These are phyloP conservation scores for Tapera naevia DNA, from an alignment of 2,797 vertebrate genomes.

Conservation along the genomic window DNA sequence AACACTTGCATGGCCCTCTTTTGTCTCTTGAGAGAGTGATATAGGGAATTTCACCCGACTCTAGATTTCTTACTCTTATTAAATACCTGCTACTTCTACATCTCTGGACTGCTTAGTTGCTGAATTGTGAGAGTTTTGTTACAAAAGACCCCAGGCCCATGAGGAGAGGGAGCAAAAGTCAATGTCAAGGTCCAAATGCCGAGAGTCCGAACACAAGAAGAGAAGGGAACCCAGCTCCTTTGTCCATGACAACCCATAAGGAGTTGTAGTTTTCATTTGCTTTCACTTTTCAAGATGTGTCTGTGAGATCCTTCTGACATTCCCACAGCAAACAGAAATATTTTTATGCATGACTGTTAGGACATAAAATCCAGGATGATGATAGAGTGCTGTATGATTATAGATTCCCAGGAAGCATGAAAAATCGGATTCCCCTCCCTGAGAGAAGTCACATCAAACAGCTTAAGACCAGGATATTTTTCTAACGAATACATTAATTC, in stretches of 20 bases:
- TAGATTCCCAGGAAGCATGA: neutral
- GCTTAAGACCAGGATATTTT: neutral
- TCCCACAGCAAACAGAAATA: neutral
- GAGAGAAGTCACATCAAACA: neutral
- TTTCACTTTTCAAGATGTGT: neutral
- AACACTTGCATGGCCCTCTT: rapidly evolving
- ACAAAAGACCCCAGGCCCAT: rapidly evolving
- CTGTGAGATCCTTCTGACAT: neutral
- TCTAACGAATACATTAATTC: neutral
- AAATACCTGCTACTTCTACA: neutral
- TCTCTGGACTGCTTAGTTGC: neutral
- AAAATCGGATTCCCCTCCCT: neutral
- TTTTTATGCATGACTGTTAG: neutral
- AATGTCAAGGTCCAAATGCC: neutral
- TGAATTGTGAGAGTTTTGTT: neutral
- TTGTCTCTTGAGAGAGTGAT: neutral
- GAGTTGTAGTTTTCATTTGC: neutral
- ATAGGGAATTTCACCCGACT: neutral
- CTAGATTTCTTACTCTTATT: neutral
- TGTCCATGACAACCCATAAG: rapidly evolving
- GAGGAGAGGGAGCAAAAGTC: neutral
- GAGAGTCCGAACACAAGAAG: neutral
- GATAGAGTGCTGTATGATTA: neutral
- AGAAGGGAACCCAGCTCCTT: neutral
- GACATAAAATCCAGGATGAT: neutral